Conservation (phyloP, 2,797 vertebrate species). For the Mergus octosetaceus region DNA sequence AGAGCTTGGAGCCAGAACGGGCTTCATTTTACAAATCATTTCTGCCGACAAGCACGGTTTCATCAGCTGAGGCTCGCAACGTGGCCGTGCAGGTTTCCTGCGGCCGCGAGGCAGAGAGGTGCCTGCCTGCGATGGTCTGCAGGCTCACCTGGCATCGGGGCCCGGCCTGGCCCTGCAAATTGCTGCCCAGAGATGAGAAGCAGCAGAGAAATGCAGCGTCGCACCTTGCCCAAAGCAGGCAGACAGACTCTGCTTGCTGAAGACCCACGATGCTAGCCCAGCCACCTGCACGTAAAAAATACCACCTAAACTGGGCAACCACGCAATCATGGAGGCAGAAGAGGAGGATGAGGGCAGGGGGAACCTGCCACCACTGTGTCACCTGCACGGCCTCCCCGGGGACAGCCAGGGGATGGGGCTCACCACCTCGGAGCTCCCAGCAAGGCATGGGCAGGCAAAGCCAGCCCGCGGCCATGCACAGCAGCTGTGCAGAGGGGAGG, state of each 20-base stretch:
- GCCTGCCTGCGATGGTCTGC: not conserved
- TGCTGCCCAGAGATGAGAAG: not conserved
- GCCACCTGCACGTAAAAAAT: not conserved
- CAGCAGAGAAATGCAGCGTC: not conserved
- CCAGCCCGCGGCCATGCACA: not conserved
- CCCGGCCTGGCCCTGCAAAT: not conserved
- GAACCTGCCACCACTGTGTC: not conserved
- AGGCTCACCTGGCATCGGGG: fast-evolving
- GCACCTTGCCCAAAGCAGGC: no score
- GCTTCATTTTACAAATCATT: not conserved
- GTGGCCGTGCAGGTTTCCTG: fast-evolving
- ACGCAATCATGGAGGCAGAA: no score
- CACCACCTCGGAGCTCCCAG: not conserved
- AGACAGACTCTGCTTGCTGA: not conserved
- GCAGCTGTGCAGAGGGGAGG: not conserved
- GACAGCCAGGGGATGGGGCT: no score
- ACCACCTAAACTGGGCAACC: no score
- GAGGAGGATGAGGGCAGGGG: not conserved
- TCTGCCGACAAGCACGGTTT: not conserved
- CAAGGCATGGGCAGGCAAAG: not conserved
- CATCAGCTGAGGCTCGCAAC: not conserved
- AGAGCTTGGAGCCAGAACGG: fast-evolving
- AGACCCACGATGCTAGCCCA: not conserved
- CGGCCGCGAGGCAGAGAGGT: fast-evolving
- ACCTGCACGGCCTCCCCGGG: not conserved